Base-by-base conservation (phyloP, 2,888 invertebrate species). In the Stegana nigrithorax region DNA sequence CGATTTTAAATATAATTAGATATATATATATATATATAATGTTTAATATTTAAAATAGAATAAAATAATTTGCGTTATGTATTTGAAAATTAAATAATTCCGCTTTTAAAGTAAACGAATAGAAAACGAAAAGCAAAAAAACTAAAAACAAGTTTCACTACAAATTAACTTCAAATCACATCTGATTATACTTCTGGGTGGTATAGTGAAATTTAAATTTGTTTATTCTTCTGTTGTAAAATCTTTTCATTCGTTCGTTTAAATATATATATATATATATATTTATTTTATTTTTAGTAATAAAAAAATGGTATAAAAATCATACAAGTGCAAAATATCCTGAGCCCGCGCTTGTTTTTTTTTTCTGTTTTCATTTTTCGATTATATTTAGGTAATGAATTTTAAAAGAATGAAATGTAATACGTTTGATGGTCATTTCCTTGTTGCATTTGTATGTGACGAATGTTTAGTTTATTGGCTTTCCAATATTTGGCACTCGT, bases 401-500 rank as follows among this genome's bases (percentile, higher is more conserved):
- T 14, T 1, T 14, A 23, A 36, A 39, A 63, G 61, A 66, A 68
- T 77, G 73, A 75, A 68, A 66, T 75, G 77, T 77, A 78, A 76
- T 75, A 78, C 78, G 67, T 66, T 76, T 78, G 70, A 70, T 70
- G 66, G 61, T 64, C 67, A 65, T 67, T 45, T 62, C 36, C 45
- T 36, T 44, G 2, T 36, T 60, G 26, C 60, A 26, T 61, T 59
- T 42, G 25, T 29, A 47, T 47, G 23, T 47, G 47, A 47, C 26
- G 17, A 42, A n/a, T 70, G 44, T 61, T 65, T 62, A 56, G 32
- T 63, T 66, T 66, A 60, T 66, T 69, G 65, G 60, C 14, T 7
- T 70, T 70, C n/a, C 10, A n/a, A n/a, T 44, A 14, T 44, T 14
- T 44, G 44, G n/a, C 14, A 44, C n/a, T n/a, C n/a, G n/a, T n/a